Evolutionary conservation across 2,797 vertebrate genomes (phyloP).

Genomic region (Tinamus major): DNA sequence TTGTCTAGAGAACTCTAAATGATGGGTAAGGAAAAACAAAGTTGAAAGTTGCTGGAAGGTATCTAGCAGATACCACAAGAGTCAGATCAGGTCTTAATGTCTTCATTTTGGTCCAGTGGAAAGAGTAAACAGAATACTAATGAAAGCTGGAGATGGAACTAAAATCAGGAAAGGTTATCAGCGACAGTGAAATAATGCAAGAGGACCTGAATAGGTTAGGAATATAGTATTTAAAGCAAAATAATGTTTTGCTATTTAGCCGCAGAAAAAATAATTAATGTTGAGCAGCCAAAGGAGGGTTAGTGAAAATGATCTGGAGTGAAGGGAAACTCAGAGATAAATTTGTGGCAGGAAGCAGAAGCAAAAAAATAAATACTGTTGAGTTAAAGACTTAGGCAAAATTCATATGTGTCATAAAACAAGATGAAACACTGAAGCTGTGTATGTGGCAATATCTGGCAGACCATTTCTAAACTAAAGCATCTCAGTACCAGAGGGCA

Average conservation of each 20-base stretch:
- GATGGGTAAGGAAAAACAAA: slow-evolving; percentile 16
- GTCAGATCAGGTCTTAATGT: slow-evolving; percentile 45
- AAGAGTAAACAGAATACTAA: slow-evolving; percentile 51
- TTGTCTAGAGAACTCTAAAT: not conserved
- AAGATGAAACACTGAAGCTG: not conserved
- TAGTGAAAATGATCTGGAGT: slow-evolving; percentile 9
- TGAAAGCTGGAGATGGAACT: slow-evolving; percentile 39
- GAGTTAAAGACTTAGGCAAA: slow-evolving; percentile 34
- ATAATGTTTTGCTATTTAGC: slow-evolving; percentile 47
- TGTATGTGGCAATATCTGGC: not conserved
- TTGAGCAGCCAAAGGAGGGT: slow-evolving; percentile 2
- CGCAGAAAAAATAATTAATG: slow-evolving; percentile 61
- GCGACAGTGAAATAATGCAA: not conserved
- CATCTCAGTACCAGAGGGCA: not conserved
- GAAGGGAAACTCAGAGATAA: slow-evolving; percentile 40
- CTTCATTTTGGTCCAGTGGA: slow-evolving; percentile 48
- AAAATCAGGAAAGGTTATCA: slow-evolving; percentile 58
- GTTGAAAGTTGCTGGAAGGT: slow-evolving; percentile 29
- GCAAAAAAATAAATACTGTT: not conserved
- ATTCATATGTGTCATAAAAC: slow-evolving; percentile 13
- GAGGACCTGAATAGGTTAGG: slow-evolving; percentile 23
- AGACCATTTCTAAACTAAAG: slow-evolving; percentile 36
- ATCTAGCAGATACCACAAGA: slow-evolving; percentile 19
- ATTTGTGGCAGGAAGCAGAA: slow-evolving; percentile 12
- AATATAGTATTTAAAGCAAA: slow-evolving; percentile 41